phyloP scores from a whole-genome alignment of 92 coral and sea anemone species.

The Actinernus sp. region DNA sequence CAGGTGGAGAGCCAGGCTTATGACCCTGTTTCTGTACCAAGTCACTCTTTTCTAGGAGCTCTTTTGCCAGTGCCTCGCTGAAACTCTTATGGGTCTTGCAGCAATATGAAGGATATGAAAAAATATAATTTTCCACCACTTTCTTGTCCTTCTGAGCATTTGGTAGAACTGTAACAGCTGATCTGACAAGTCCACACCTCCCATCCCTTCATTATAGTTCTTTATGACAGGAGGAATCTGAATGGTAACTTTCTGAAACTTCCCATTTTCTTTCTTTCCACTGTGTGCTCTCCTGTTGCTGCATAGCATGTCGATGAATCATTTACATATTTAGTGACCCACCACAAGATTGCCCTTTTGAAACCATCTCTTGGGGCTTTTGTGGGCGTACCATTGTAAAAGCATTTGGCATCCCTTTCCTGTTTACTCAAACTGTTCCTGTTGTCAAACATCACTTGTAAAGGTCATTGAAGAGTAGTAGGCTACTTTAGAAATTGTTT shows the following conservation, averaged over 20 bases:
- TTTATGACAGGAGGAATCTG: conserved; percentile 34
- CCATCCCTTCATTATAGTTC: conserved; percentile 30
- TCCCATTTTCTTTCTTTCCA: conserved; percentile 26
- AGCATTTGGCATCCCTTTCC: conserved; percentile 40
- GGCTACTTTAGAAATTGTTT: conserved; percentile 55
- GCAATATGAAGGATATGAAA: conserved; percentile 26
- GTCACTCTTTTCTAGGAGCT: conserved; percentile 20
- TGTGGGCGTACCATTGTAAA: conserved; percentile 5
- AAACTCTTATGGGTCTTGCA: too few species aligned
- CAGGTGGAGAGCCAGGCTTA: conserved; percentile 27
- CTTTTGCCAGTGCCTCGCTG: too few species aligned
- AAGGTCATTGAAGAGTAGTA: conserved; percentile 15
- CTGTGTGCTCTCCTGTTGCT: conserved; percentile 13
- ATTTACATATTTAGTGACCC: conserved; percentile 38
- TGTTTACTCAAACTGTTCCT: conserved; percentile 60
- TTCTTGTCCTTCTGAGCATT: conserved; percentile 28
- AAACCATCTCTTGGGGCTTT: conserved; percentile 22
- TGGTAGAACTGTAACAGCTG: conserved; percentile 35
- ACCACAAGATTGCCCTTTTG: neutral
- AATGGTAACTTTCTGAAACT: conserved; percentile 8
- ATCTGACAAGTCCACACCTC: conserved; percentile 43
- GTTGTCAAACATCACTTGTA: conserved; percentile 22
- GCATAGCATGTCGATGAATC: conserved; percentile 33
- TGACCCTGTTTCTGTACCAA: conserved; percentile 17
- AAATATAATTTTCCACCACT: conserved; percentile 52